Evolutionary conservation across 2,113 vertebrate genomes (phyloP).

Genomic region (Dermatemys mawii): DNA sequence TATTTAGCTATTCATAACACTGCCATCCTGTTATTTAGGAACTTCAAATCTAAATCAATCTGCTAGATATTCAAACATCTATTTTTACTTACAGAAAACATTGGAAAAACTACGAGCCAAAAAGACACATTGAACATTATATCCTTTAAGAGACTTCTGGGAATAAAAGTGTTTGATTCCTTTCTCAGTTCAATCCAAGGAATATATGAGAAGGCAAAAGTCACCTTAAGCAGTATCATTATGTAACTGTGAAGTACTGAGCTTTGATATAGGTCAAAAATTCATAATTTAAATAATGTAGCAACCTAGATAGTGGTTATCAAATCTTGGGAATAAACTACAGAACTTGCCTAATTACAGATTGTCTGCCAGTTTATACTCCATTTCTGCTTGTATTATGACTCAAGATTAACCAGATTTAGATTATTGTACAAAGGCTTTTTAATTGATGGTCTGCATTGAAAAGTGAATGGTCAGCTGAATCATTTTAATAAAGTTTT

Average conservation of each 20-base stretch:
- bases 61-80: fast-evolving
- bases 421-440: fast-evolving
- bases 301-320: fast-evolving
- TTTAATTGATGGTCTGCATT: fast-evolving
- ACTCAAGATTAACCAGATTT: fast-evolving
- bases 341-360: fast-evolving
- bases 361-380: not conserved
- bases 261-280: too few species aligned
- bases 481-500: slow-evolving; percentile 26
- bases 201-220: too few species aligned
- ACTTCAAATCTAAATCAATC: fast-evolving
- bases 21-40: fast-evolving
- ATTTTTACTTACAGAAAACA: slow-evolving; percentile 82
- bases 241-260: too few species aligned
- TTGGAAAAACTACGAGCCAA: slow-evolving; percentile 87
- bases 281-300: fast-evolving
- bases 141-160: not conserved
- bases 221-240: too few species aligned
- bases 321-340: too few species aligned
- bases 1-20: not conserved
- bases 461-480: not conserved
- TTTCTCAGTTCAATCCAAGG: too few species aligned
- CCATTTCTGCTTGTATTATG: not conserved
- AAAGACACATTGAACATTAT: slow-evolving; percentile 10
- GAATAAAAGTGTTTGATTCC: fast-evolving